Evolutionary conservation across 1,140 invertebrate genomes (phyloP).

Genomic region (Apis dorsata): DNA sequence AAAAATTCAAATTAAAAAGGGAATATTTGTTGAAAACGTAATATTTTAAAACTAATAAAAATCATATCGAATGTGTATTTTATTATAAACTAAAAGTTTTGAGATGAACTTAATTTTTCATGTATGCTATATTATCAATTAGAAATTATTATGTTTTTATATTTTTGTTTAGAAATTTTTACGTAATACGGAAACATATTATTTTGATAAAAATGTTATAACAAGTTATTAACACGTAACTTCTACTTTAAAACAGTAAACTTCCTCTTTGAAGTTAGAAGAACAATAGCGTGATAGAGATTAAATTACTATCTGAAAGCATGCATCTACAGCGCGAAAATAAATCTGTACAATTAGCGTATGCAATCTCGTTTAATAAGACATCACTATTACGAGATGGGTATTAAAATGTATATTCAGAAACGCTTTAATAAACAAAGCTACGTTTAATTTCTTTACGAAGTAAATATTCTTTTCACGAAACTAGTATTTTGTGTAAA

Average conservation of each 20-base stretch:
- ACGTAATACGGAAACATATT: background rate
- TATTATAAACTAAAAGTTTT: no score
- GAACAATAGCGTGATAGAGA: conserved; percentile 43
- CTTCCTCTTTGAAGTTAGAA: conserved; percentile 20
- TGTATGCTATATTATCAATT: background rate
- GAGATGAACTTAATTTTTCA: no score
- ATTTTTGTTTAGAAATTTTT: no score
- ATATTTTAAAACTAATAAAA: no score
- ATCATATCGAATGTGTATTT: no score
- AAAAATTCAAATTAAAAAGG: no score
- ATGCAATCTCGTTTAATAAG: conserved; percentile 18
- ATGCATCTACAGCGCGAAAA: conserved; percentile 28
- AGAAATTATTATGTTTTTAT: background rate
- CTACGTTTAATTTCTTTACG: background rate
- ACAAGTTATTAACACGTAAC: conserved; percentile 11
- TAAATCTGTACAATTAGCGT: conserved; percentile 45
- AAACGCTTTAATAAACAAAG: conserved; percentile 2
- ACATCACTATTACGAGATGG: background rate
- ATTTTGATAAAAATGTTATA: background rate
- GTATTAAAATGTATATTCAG: background rate
- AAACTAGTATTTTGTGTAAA: no score
- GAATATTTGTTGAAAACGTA: no score
- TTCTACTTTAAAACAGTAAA: conserved; percentile 29
- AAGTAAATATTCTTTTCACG: background rate
- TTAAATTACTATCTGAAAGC: conserved; percentile 32